phyloP scores from a whole-genome alignment of 2,888 invertebrate genomes.

The Limnephilus marmoratus region DNA sequence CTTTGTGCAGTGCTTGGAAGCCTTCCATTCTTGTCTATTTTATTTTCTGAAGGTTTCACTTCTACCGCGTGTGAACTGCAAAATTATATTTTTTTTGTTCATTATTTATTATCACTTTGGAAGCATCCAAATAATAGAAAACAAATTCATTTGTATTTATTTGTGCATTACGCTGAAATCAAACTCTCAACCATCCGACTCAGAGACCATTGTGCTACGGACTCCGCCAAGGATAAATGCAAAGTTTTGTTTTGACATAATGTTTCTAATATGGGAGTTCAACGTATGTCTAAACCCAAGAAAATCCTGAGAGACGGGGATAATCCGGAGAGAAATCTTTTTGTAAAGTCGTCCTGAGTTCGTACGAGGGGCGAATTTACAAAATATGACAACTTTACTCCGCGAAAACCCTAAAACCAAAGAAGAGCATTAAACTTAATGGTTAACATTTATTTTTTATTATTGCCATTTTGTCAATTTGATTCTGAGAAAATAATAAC shows the following conservation, averaged over 20 bases:
- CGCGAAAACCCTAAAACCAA: not conserved
- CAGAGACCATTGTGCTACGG: not conserved
- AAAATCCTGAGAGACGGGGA: not conserved
- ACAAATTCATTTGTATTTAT: too few species aligned
- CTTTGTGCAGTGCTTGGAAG: too few species aligned
- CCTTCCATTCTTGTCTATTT: too few species aligned
- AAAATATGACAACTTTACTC: not conserved
- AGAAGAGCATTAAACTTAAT: not conserved
- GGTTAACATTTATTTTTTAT: not conserved
- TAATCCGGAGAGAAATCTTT: not conserved
- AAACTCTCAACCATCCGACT: not conserved
- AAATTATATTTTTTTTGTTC: too few species aligned
- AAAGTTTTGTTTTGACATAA: not conserved
- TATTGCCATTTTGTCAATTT: not conserved
- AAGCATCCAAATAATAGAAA: too few species aligned
- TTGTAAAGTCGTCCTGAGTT: not conserved
- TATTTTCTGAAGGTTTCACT: too few species aligned
- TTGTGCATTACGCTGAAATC: too few species aligned
- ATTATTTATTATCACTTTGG: too few species aligned
- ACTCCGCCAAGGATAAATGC: not conserved
- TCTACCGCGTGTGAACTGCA: too few species aligned
- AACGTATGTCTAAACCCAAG: not conserved
- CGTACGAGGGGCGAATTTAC: not conserved
- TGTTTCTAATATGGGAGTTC: not conserved
- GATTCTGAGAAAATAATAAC: not conserved